phyloP scores from a whole-genome alignment of 2,113 vertebrate species.

The Antennarius striatus region DNA sequence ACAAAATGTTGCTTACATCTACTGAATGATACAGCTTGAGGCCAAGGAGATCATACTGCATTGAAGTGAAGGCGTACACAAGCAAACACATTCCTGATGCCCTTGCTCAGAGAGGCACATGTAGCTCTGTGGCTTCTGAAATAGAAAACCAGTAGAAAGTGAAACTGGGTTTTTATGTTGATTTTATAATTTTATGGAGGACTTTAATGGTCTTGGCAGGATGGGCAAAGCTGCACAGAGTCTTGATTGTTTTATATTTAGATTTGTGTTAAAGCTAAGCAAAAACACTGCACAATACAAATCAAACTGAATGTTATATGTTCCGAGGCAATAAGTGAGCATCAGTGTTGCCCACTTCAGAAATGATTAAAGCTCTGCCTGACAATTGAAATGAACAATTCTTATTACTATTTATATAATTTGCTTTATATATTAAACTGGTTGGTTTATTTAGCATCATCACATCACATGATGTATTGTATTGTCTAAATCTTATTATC shows the following conservation, averaged over 20 bases:
- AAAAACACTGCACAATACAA: neutral
- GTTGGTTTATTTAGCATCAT: too few relatives aligned
- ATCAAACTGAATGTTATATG: neutral
- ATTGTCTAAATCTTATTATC: too few relatives aligned
- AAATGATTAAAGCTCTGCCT: neutral
- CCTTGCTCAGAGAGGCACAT: constrained; percentile 12
- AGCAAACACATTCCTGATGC: neutral
- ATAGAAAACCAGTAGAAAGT: constrained; percentile 24
- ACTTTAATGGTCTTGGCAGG: constrained; percentile 2
- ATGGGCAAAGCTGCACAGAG: neutral
- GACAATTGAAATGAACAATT: too few relatives aligned
- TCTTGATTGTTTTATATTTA: constrained; percentile 1
- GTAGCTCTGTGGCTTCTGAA: constrained; percentile 49
- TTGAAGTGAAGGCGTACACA: constrained; percentile 35
- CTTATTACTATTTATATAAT: too few relatives aligned
- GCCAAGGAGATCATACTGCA: constrained; percentile 49
- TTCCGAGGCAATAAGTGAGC: neutral
- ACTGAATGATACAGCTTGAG: constrained; percentile 59
- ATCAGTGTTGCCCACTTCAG: neutral
- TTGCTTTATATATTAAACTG: too few relatives aligned
- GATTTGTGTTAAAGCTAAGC: neutral
- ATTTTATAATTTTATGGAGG: constrained; percentile 36
- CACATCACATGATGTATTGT: too few relatives aligned
- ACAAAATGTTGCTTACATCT: constrained; percentile 68
- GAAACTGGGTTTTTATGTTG: constrained; percentile 25